Evolutionary conservation across 2,797 vertebrate genomes (phyloP), one percentile per base, ranked within the genome.

Genomic region (Eurystomus glaucurus): DNA sequence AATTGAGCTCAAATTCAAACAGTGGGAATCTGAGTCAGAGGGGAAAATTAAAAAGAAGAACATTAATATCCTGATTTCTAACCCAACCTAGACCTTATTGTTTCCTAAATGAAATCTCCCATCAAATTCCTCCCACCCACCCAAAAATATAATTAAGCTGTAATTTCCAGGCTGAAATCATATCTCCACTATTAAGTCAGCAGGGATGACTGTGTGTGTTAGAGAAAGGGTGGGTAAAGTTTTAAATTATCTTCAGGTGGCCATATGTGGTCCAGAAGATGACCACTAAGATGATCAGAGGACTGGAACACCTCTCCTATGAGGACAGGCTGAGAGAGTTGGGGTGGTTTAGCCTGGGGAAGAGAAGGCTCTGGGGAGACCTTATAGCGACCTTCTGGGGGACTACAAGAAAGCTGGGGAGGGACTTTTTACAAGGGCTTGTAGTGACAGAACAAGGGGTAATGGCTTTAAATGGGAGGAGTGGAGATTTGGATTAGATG

Each of bases 1-100:
- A 96, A 97, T 94, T 95, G 96, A 95, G 75, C 94, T 96, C 66
- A 96, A 72, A 97, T 94, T 97, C 96, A 97, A 97, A 96, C 95
- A 94, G 88, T 96, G 74, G 96, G 87, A 94, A 92, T 85, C 87
- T 96, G 62, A 95, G 61, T 96, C 91, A 96, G 88, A 90, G 78
- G 96, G 51, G 85, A 95, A 95, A 97, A 94, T 97, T 97, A 97
- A 96, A 97, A 95, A 93, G 95, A 96, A 92, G 39, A 96, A 70
- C 81, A 64, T 94, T 96, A 96, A 95, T 95, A 94, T 91, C 87
- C 72, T 95, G 84, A 94, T 96, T 97, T 93, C 88, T 92, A 95
- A 92, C 78, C 84, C 86, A 94, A 88, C 77, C 1, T 43, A 97
- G 77, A 91, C 71, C 70, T 94, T 95, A 92, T 90, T 85, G 92